Conservation (phyloP, 1,140 invertebrate genomes). For the Drosophila kurseongensis region DNA sequence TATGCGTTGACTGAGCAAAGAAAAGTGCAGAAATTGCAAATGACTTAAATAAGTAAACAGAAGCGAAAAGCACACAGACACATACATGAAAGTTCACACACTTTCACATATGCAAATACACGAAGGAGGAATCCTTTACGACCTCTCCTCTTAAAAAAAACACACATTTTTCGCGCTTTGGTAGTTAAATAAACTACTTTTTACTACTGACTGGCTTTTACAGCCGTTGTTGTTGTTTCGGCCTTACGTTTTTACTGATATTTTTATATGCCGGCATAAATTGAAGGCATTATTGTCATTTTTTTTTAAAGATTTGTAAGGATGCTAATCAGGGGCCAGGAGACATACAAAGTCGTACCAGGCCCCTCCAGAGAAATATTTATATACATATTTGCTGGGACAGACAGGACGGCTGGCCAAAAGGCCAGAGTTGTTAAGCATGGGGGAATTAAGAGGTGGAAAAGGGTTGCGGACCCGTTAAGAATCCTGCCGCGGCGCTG, state of each 20-base stretch:
- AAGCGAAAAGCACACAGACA: conserved; percentile 34
- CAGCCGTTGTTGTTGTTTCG: conserved; percentile 38
- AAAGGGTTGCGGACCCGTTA: no score
- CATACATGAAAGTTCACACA: conserved; percentile 6
- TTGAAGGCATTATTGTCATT: conserved; percentile 26
- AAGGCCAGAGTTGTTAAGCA: no score
- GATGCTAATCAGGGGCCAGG: no score
- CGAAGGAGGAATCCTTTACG: conserved; percentile 51
- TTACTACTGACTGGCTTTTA: conserved; percentile 48
- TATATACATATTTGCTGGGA: no score
- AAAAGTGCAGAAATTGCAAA: conserved; percentile 79
- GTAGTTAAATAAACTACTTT: conserved; percentile 81
- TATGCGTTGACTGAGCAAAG: conserved; percentile 75
- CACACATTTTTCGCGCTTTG: conserved; percentile 61
- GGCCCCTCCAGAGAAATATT: no score
- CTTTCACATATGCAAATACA: conserved; percentile 33
- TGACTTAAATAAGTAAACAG: conserved; percentile 79
- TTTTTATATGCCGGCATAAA: conserved; percentile 68
- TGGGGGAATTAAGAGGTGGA: no score
- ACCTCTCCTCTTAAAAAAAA: conserved; percentile 44
- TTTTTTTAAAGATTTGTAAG: conserved; percentile 2
- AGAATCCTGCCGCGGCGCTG: no score
- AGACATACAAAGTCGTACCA: no score
- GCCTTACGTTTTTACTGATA: conserved; percentile 33
- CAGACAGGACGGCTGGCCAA: no score